Base-by-base conservation (phyloP, 2,888 invertebrate genomes). In the Cataglyphis albicans region DNA sequence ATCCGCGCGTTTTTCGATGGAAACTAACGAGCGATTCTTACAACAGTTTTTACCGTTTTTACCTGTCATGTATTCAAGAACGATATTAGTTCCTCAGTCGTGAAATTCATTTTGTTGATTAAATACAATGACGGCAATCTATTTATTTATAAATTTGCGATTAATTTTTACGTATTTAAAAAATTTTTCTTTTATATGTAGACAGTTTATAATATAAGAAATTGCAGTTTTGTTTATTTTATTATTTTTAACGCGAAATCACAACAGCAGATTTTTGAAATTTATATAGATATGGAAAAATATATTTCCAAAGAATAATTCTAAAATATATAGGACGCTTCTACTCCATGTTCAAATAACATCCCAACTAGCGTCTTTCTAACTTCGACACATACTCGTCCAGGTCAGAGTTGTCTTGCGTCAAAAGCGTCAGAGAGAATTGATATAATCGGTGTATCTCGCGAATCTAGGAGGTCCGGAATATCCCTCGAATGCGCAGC, bases 381-480 rank as follows among this genome's bases (percentile, higher is more conserved):
- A 68, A 44, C 44, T 61, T 70, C 35, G 59, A 48, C 21, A 29
- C 10, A 59, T 41, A 12, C 59, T 59, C 72, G 15, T 61, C 44
- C 72, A 72, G 25, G 44, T 78, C 78, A 41, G 57, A 68, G 57
- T 21, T 41, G 67, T 12, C 29, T 29, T 21, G 59, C 59, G 44
- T 70, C 59, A 72, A 52, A 52, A 32, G 44, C 78, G 78, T 32
- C 78, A 44, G 72, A 44, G 57, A 72, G 78, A 72, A 80, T 70
- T 70, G 44, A 80, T 70, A 61, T 35, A 80, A 80, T 80, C 78
- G 59, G 72, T 12, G 82, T 90, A 88, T 88, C 90, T 86, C 86
- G 72, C 81, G 72, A 88, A 73, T 88, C 86, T 86, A 89, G 89
- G 89, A 89, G 89, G 89, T 89, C 88, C 81, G 61, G 32, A 38